Base-by-base conservation (phyloP, 2,113 vertebrate genomes). In the Pseudorectes ferrugineus region DNA sequence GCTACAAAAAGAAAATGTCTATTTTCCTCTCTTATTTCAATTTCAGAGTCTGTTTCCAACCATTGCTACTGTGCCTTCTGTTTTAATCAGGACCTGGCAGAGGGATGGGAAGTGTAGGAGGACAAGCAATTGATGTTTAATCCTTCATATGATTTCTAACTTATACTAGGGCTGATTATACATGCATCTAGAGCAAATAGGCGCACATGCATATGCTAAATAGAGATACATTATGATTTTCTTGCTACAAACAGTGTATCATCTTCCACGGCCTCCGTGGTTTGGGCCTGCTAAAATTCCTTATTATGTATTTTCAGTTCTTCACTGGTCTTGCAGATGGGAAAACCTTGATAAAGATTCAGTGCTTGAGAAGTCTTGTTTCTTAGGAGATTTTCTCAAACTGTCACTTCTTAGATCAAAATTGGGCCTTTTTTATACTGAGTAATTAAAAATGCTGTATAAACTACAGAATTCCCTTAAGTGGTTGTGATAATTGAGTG, bases 121-220 rank as follows among this genome's bases (percentile, higher is more conserved):
- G 94, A 95, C 84, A 89, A 62, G 91, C 89, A 93, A 93, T 89
- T 94, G 95, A 87, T 92, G 87, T 91, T 94, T 89, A 95, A 91
- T 95, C 81, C 54, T 93, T 96, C 91, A 54, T 88, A 73, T 95
- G 85, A 94, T 95, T 93, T 95, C 81, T 88, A 15, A 95, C 94
- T 88, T 95, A 70, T 95, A 82, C 62, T 72, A 17, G 72, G 72
- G 19, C 65, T 91, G 83, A 94, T 97, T 95, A 95, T 85, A 67
- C 67, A 94, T 96, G 95, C 93, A 96, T 93, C 95, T 96, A 89
- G 91, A 95, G 93, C 94, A 95, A 58, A 94, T 28, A 94, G 77
- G 67, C 46, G 1, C 42, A 61, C 58, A 82, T 89, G 66, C 66
- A 66, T 95, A 76, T 94, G 73, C 89, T 95, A 89, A 91, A 70